Conservation (phyloP, 2,888 invertebrate genomes). For the Pecten maximus region DNA sequence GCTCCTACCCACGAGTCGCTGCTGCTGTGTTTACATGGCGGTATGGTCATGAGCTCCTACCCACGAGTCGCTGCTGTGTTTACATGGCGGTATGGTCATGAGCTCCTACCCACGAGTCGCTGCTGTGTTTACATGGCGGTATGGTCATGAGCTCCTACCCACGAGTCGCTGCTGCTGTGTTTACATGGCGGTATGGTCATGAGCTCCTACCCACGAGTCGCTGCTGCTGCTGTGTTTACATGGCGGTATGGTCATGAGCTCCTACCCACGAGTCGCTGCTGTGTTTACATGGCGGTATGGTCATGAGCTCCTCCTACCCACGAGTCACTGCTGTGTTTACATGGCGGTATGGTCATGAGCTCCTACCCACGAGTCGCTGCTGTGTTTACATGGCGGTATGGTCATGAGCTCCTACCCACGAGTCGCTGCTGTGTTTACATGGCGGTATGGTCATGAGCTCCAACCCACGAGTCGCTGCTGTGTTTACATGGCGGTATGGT, state of each 20-base stretch:
- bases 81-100: not conserved
- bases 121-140: not conserved
- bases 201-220: not conserved
- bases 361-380: not conserved
- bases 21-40: not conserved
- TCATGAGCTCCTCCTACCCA: not conserved
- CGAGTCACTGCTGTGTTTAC: not conserved
- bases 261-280: not conserved
- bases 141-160: not conserved
- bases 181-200: not conserved
- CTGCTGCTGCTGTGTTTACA: not conserved
- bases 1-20: not conserved
- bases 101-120: not conserved
- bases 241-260: not conserved
- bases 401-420: not conserved
- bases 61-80: not conserved
- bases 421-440: not conserved
- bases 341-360: not conserved
- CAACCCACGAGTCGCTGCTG: not conserved
- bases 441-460: not conserved
- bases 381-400: not conserved
- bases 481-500: not conserved
- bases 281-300: not conserved
- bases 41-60: not conserved
- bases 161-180: not conserved